A percentile compares a stretch with the other conserved stretches of the same genome.
These are phyloP conservation scores for Himalopsyche phryganea DNA, from an alignment of 1,140 invertebrate genomes.

Conservation along the genomic window DNA sequence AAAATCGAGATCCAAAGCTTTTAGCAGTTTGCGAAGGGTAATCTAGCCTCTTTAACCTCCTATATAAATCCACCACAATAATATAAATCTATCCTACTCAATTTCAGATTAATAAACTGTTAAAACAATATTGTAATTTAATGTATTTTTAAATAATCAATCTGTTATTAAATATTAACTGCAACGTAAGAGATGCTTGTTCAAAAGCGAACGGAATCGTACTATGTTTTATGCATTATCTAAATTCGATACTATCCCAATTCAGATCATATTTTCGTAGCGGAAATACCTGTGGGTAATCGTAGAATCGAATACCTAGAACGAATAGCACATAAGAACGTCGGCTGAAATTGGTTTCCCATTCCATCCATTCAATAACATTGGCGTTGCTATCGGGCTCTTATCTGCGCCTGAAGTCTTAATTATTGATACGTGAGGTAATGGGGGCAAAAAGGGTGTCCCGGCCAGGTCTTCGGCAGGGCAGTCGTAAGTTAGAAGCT, in stretches of 20 bases:
- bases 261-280: background rate
- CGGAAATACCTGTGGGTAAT: background rate
- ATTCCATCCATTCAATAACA: conserved; percentile 22
- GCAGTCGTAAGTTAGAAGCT: background rate
- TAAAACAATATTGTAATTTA: too few species aligned
- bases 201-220: too few species aligned
- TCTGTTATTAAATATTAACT: too few species aligned
- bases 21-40: too few species aligned
- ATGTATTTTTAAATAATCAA: too few species aligned
- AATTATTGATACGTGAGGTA: conserved; percentile 35
- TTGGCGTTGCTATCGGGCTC: conserved; percentile 14
- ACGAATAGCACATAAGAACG: background rate
- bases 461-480: conserved; percentile 2
- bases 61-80: too few species aligned
- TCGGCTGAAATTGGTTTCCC: background rate
- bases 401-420: conserved; percentile 30
- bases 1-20: too few species aligned
- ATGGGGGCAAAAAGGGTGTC: background rate
- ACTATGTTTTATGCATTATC: too few species aligned
- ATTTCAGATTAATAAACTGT: too few species aligned
- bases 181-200: too few species aligned
- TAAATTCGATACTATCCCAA: background rate
- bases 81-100: too few species aligned
- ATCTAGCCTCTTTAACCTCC: too few species aligned
- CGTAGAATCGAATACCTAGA: background rate